Evolutionary conservation across 2,888 invertebrate species (phyloP).

Genomic region (Amiota minor): DNA sequence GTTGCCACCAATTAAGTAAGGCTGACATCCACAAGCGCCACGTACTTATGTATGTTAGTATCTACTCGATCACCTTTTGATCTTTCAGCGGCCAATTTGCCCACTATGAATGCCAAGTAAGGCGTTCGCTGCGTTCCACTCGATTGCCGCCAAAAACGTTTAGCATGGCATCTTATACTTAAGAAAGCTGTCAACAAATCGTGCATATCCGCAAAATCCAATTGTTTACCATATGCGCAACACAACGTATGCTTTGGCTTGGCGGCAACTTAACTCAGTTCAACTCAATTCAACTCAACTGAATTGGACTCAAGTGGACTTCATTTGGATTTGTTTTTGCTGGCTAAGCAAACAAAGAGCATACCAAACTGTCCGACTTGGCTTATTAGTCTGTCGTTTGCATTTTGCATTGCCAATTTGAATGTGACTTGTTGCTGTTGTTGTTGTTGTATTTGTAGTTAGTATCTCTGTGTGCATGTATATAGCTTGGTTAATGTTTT

Average conservation of each 20-base stretch:
- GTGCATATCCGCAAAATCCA: slow-evolving; percentile 43
- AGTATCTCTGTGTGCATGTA: slow-evolving; percentile 35
- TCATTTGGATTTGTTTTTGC: background rate
- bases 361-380: slow-evolving; percentile 63
- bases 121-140: background rate
- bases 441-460: slow-evolving; percentile 42
- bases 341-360: slow-evolving; percentile 35
- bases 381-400: slow-evolving; percentile 70
- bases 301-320: slow-evolving; percentile 18
- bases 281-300: slow-evolving; percentile 42
- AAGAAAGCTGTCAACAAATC: slow-evolving; percentile 64
- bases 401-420: slow-evolving; percentile 63
- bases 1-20: slow-evolving; percentile 54
- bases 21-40: slow-evolving; percentile 17
- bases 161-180: slow-evolving; percentile 40
- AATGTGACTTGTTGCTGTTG: slow-evolving; percentile 51
- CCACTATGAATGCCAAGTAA: slow-evolving; percentile 29
- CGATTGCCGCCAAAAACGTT: slow-evolving; percentile 27
- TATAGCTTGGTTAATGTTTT: slow-evolving; percentile 29
- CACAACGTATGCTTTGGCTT: background rate
- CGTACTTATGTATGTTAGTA: background rate
- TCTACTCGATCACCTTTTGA: slow-evolving; percentile 41
- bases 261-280: background rate
- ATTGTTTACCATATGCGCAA: slow-evolving; percentile 66
- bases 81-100: slow-evolving; percentile 47